These are phyloP conservation scores for Aporophyla lueneburgensis DNA, from an alignment of 2,888 invertebrate genomes.

Conservation along the genomic window DNA sequence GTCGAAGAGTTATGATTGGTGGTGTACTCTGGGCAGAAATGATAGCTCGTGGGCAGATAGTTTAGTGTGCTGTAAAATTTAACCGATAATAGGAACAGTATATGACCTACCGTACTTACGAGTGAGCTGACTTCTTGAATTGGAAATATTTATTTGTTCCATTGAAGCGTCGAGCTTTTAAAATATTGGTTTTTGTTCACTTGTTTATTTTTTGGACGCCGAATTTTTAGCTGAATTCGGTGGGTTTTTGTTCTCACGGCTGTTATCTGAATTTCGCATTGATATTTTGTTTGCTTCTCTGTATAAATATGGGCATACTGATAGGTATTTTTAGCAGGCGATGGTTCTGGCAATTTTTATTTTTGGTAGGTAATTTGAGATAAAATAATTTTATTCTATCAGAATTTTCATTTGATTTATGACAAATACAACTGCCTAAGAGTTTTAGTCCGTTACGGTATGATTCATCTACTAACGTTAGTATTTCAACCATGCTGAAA, in stretches of 20 bases:
- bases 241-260: conserved; percentile 2
- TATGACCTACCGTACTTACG: conserved; percentile 66
- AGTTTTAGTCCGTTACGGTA: neutral
- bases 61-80: conserved; percentile 78
- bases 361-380: neutral
- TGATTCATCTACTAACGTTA: neutral
- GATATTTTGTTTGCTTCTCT: conserved; percentile 1
- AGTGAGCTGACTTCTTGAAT: conserved; percentile 62
- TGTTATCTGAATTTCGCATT: neutral
- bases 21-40: conserved; percentile 3
- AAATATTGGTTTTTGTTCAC: conserved; percentile 43
- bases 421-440: neutral
- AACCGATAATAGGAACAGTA: conserved; percentile 74
- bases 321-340: neutral
- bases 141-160: conserved; percentile 61
- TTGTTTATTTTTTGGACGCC: conserved; percentile 8
- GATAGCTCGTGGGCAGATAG: conserved; percentile 68
- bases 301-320: neutral
- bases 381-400: neutral
- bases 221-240: conserved; percentile 10
- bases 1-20: conserved; percentile 23
- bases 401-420: neutral
- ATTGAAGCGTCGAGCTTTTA: conserved; percentile 37
- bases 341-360: neutral
- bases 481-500: conserved; percentile 15